A percentile compares a stretch with the other conserved stretches of the same genome.
Conservation (phyloP, 1,140 invertebrate species). For the Lasaia peninsularis region DNA sequence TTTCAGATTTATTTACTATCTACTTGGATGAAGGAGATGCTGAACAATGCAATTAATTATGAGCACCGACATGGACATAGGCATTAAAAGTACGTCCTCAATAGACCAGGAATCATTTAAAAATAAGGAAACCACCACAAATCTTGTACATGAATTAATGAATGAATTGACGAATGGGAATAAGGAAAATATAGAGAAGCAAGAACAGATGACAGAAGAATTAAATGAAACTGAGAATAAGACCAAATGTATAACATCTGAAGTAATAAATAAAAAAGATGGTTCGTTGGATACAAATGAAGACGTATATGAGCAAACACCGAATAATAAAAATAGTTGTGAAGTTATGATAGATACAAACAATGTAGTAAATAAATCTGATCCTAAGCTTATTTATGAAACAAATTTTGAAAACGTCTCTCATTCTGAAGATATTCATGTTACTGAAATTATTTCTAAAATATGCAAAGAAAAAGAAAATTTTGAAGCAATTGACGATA, state of each 20-base stretch:
- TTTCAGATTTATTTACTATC: constrained; percentile 28
- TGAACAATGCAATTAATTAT: constrained; percentile 68
- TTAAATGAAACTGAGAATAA: constrained; percentile 2
- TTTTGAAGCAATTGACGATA: background rate
- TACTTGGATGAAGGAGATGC: constrained; percentile 34
- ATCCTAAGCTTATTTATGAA: constrained; percentile 11
- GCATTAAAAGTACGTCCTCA: constrained; percentile 50
- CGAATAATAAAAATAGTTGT: background rate
- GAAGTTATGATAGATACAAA: background rate
- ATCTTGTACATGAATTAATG: constrained; percentile 28
- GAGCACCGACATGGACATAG: constrained; percentile 44
- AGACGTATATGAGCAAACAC: background rate
- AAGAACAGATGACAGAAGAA: background rate
- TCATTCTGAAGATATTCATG: background rate
- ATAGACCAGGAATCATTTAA: constrained; percentile 24
- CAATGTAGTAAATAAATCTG: constrained; percentile 5
- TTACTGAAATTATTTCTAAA: background rate
- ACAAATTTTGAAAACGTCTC: background rate
- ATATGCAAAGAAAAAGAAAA: background rate
- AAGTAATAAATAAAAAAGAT: background rate
- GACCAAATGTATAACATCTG: background rate
- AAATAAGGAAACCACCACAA: no score
- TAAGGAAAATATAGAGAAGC: constrained; percentile 2
- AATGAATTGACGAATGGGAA: constrained; percentile 24
- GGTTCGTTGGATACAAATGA: background rate